Evolutionary conservation across 2,888 invertebrate species (phyloP).

Genomic region (Mantis religiosa): DNA sequence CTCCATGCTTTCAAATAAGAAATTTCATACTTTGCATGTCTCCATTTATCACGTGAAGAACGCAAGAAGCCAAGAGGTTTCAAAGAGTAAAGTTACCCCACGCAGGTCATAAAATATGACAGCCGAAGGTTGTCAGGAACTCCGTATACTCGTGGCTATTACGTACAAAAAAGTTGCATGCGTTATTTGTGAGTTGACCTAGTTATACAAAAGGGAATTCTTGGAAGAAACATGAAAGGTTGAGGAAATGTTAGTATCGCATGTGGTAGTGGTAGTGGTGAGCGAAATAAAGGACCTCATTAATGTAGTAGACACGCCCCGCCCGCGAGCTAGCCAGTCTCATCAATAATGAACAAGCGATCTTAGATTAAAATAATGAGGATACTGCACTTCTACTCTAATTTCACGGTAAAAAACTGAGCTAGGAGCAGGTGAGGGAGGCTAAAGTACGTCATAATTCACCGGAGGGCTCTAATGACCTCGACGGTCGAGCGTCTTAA

Average conservation of each 20-base stretch:
- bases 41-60: no score
- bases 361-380: background rate
- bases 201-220: background rate
- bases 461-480: no score
- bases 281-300: constrained; percentile 9
- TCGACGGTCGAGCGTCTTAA: no score
- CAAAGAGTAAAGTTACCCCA: no score
- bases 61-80: no score
- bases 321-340: background rate
- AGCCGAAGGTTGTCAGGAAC: no score
- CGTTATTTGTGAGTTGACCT: background rate
- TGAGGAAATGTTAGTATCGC: constrained; percentile 6
- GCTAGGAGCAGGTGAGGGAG: no score
- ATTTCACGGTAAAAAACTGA: background rate
- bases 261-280: constrained; percentile 3
- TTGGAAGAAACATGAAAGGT: constrained; percentile 1
- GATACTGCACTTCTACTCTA: background rate
- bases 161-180: background rate
- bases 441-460: no score
- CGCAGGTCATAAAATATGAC: no score
- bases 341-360: constrained; percentile 3
- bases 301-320: constrained; percentile 6
- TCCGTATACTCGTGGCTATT: no score
- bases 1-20: no score
- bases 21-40: no score